Percentiles rank a stretch among this genome's conserved stretches.
Evolutionary conservation across 2,113 vertebrate species (phyloP).

Genomic region (Neofelis nebulosa): DNA sequence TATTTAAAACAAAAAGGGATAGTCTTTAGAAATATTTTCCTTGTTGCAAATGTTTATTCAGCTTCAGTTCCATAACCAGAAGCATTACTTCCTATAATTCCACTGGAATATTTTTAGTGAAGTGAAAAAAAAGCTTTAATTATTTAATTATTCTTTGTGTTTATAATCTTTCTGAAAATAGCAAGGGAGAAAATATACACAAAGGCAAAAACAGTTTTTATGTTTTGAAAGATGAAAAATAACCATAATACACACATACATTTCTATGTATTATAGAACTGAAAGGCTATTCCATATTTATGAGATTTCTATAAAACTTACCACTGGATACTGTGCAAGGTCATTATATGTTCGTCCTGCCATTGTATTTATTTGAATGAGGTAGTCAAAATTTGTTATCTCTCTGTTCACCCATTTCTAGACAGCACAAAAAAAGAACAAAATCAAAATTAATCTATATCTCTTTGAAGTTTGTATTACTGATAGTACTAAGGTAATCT

Average conservation of each 20-base stretch:
- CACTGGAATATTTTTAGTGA: constrained; percentile 34
- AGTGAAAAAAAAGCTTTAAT: not conserved
- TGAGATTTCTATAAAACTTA: constrained; percentile 78
- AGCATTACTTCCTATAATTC: not conserved
- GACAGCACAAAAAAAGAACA: constrained; percentile 58
- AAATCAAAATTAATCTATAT: not conserved
- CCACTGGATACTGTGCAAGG: constrained; percentile 98
- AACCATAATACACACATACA: not conserved
- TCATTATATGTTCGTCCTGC: constrained; percentile 98
- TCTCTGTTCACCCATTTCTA: constrained; percentile 99
- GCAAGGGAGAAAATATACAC: not conserved
- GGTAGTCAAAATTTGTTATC: constrained; percentile 98
- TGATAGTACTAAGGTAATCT: not conserved
- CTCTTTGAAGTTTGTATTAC: constrained; percentile 32
- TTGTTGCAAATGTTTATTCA: not conserved
- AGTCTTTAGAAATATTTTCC: not conserved
- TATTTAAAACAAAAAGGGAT: constrained; percentile 22
- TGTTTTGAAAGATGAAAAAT: not conserved
- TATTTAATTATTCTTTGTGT: constrained; percentile 4
- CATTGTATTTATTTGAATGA: constrained; percentile 98
- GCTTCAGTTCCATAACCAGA: constrained; percentile 31
- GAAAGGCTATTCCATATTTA: constrained; percentile 42
- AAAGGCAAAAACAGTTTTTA: not conserved
- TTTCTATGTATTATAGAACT: constrained; percentile 7
- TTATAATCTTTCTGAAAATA: constrained; percentile 40